Base-by-base conservation (phyloP, 2,888 invertebrate species). In the Hypsopygia costalis region DNA sequence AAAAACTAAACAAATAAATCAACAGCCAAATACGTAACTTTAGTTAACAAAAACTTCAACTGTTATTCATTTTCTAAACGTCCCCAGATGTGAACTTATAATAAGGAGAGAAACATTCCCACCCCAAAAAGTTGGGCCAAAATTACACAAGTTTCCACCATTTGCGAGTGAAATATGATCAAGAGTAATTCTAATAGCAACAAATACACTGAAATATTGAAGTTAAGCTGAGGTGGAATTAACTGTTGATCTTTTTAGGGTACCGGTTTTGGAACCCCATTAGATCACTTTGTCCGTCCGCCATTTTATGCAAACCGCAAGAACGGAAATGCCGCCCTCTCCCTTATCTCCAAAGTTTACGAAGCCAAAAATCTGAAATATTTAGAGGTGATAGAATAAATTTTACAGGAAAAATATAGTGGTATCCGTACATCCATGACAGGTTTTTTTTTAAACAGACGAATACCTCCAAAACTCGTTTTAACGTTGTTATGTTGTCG, bases 121-220 rank as follows among this genome's bases (percentile, higher is more conserved):
- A 42, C 44, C 39, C 42, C 29, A 45, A 45, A 44, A 47, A 43
- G 43, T 50, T 47, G 29, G 30, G 35, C 5, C 42, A 32, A 47
- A 50, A 50, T 50, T 50, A 50, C 49, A 40, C 43, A 50, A 50
- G 49, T 50, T 49, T 45, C 38, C 33, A 40, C 44, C 47, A 43
- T 50, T 50, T 36, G 28, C 25, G 43, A 33, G 40, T 47, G 47
- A 50, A 40, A 45, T 50, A 50, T 40, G 49, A 25, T 7, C 7
- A 25, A 25, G 7, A 8, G 6, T 25, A 8, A 25, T 3, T 25
- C 25, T 3, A 25, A 25, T 6, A 8, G 5, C n/a, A 25, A 25
- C 25, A 25, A 25, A 25, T 25, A 25, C 2, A 25, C 25, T 25
- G 25, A 25, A 25, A 25, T 25, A 25, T n/a, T 25, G 25, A 25